Evolutionary conservation across 2,888 invertebrate species (phyloP).

Genomic region (Xestoiulus laeticollis): DNA sequence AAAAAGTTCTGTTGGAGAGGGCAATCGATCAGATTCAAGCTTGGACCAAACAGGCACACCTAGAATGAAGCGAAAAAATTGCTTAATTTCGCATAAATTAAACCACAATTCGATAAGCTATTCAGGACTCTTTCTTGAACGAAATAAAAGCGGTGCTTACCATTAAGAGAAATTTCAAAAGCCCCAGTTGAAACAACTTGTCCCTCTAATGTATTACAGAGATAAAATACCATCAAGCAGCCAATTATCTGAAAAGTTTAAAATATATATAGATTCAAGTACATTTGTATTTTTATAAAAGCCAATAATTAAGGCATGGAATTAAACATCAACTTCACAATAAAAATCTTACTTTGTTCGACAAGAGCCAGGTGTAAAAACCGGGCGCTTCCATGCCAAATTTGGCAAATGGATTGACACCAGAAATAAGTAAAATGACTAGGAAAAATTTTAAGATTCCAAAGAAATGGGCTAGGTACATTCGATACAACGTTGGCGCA

Average conservation of each 20-base stretch:
- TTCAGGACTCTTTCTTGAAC: neutral
- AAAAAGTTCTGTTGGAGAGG: constrained; percentile 94
- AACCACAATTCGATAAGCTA: too few relatives aligned
- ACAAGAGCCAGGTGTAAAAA: constrained; percentile 89
- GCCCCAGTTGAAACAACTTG: constrained; percentile 83
- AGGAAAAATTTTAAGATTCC: constrained; percentile 83
- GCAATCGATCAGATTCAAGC: constrained; percentile 95
- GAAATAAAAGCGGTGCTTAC: constrained; percentile 61
- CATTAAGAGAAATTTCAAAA: constrained; percentile 92
- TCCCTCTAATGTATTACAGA: constrained; percentile 92
- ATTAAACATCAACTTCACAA: too few relatives aligned
- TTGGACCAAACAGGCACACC: constrained; percentile 99
- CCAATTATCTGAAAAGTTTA: constrained; percentile 75
- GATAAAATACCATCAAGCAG: constrained; percentile 96
- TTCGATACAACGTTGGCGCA: constrained; percentile 87
- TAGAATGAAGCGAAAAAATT: constrained; percentile 61
- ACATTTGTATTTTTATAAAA: too few relatives aligned
- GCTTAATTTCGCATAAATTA: too few relatives aligned
- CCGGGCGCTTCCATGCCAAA: constrained; percentile 81
- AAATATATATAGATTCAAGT: too few relatives aligned
- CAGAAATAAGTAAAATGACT: constrained; percentile 83
- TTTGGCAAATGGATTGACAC: constrained; percentile 82
- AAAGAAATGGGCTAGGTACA: constrained; percentile 82
- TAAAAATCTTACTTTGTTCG: constrained; percentile 74
- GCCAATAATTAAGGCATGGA: too few relatives aligned